These are phyloP conservation scores for Nineta flava DNA, from an alignment of 2,888 invertebrate species.

Conservation along the genomic window DNA sequence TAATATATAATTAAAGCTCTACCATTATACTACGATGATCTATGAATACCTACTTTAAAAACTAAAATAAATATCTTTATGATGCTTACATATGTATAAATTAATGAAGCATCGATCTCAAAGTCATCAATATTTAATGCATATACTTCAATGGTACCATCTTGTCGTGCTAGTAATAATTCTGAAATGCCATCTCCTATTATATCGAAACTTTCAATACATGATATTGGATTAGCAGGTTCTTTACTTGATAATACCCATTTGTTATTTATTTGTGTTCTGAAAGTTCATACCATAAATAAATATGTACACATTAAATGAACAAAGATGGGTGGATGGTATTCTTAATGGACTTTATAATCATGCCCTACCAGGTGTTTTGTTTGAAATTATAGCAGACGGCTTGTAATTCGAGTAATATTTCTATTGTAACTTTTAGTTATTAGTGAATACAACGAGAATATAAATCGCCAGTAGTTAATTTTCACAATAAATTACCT, in stretches of 20 bases:
- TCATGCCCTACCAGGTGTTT: no score
- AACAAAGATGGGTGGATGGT: neutral
- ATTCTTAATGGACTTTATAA: no score
- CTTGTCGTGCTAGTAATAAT: conserved; percentile 60
- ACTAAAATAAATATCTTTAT: conserved; percentile 3
- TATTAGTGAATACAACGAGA: no score
- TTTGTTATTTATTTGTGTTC: conserved; percentile 24
- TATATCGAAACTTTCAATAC: conserved; percentile 53
- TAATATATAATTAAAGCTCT: no score
- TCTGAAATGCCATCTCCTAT: conserved; percentile 51
- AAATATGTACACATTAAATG: neutral
- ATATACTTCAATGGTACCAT: conserved; percentile 67
- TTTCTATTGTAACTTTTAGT: no score
- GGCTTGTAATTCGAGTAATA: no score
- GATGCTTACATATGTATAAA: conserved; percentile 37
- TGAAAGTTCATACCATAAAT: conserved; percentile 13
- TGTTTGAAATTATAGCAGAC: no score
- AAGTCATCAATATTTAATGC: conserved; percentile 36
- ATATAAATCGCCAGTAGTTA: no score
- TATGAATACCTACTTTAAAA: neutral
- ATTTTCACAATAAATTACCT: conserved; percentile 24
- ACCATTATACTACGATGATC: no score
- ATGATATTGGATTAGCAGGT: conserved; percentile 36
- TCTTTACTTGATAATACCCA: conserved; percentile 26
- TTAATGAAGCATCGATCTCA: conserved; percentile 32